Evolutionary conservation across 2,888 invertebrate species (phyloP).

Genomic region (Horisme vitalbata): DNA sequence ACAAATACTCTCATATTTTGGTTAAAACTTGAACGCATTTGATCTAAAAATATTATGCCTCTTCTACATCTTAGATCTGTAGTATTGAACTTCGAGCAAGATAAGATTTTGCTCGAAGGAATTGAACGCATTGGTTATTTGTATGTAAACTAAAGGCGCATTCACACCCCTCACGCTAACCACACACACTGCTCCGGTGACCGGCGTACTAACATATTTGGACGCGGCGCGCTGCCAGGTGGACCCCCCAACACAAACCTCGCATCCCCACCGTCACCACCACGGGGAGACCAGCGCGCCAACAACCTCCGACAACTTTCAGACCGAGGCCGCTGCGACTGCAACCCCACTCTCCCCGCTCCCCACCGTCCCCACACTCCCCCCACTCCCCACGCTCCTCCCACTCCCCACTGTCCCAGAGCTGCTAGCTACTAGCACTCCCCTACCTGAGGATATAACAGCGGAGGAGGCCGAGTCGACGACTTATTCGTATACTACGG

Average conservation of each 20-base stretch:
- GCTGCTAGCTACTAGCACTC: slow-evolving; percentile 36
- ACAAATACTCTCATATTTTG: too few relatives aligned
- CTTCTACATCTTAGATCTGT: too few relatives aligned
- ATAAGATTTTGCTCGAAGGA: too few relatives aligned
- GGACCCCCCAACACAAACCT: slow-evolving; percentile 44
- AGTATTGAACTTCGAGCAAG: too few relatives aligned
- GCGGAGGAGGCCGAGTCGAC: slow-evolving; percentile 63
- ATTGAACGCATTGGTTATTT: too few relatives aligned
- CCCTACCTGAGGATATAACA: slow-evolving; percentile 51
- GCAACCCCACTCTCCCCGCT: slow-evolving; percentile 32
- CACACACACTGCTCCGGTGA: slow-evolving; percentile 62
- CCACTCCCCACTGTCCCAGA: slow-evolving; percentile 38
- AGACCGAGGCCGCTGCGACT: slow-evolving; percentile 63
- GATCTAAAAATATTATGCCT: too few relatives aligned
- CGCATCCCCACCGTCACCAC: slow-evolving; percentile 75
- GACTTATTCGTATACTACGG: slow-evolving; percentile 73
- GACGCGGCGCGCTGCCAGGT: slow-evolving; percentile 69
- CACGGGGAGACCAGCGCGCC: slow-evolving; percentile 67
- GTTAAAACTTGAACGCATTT: too few relatives aligned
- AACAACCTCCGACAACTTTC: slow-evolving; percentile 75
- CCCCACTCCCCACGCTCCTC: slow-evolving; percentile 25
- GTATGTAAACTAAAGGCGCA: slow-evolving; percentile 26
- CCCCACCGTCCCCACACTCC: slow-evolving; percentile 26
- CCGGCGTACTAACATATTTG: slow-evolving; percentile 76
- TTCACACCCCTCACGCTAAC: slow-evolving; percentile 37